Evolutionary conservation across 30 jellyfish, hydroid and myxozoan species (phyloP).

Genomic region (Turritopsis dohrnii): DNA sequence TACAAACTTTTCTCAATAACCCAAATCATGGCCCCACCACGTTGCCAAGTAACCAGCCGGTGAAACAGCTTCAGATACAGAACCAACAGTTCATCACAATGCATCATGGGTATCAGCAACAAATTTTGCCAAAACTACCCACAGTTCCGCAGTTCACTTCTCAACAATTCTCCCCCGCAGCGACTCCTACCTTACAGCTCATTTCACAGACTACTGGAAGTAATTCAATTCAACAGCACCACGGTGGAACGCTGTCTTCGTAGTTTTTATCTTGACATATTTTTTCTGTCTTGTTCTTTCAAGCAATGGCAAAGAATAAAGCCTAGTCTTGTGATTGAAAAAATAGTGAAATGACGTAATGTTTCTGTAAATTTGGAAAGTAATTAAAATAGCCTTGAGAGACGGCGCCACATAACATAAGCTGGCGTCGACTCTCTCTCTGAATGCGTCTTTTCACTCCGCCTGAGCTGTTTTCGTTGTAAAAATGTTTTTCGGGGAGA

Average conservation of each 20-base stretch:
- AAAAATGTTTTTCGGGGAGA: neutral
- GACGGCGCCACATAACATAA: no score
- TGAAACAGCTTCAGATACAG: slow-evolving; percentile 42
- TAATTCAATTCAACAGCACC: slow-evolving; percentile 9
- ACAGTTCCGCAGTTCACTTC: slow-evolving; percentile 15
- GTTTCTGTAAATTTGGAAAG: no score
- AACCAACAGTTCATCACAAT: slow-evolving; percentile 12
- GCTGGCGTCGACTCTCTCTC: no score
- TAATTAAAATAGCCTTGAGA: no score
- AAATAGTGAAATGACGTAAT: neutral
- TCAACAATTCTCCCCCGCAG: slow-evolving; percentile 10
- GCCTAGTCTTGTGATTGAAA: no score
- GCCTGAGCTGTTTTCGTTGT: neutral
- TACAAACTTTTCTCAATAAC: slow-evolving; percentile 16
- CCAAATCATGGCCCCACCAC: slow-evolving; percentile 29
- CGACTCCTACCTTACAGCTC: slow-evolving; percentile 5
- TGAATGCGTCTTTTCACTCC: no score
- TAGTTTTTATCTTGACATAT: neutral
- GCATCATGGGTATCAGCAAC: slow-evolving; percentile 15
- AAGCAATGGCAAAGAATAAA: no score
- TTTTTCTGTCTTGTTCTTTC: neutral
- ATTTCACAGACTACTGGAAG: neutral
- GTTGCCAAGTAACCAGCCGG: slow-evolving; percentile 31
- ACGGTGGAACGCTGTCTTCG: slow-evolving; percentile 4
- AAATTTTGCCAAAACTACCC: slow-evolving; percentile 25